A percentile compares a stretch with the other conserved stretches of the same genome.
phyloP scores from a whole-genome alignment of 2,888 invertebrate species.

The Cecidostiba fungosa region DNA sequence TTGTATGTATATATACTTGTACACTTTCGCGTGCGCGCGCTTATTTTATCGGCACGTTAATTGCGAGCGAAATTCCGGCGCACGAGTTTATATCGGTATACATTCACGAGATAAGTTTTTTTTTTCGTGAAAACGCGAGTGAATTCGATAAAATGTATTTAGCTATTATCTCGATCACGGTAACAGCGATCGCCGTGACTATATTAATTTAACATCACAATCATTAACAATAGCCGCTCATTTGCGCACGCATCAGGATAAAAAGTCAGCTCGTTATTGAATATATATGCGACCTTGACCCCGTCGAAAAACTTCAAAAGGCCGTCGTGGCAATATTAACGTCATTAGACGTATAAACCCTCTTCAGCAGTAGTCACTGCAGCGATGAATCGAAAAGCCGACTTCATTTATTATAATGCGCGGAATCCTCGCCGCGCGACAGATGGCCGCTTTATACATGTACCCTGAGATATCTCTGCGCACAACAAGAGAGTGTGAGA shows the following conservation, averaged over 20 bases:
- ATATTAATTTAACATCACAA: background rate
- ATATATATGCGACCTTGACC: background rate
- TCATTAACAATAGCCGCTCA: background rate
- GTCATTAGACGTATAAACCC: slow-evolving; percentile 6
- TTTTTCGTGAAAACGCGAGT: background rate
- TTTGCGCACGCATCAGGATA: background rate
- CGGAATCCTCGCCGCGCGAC: slow-evolving; percentile 12
- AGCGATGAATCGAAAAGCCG: background rate
- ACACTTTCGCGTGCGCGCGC: background rate
- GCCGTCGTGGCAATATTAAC: slow-evolving; percentile 32
- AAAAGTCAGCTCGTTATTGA: background rate
- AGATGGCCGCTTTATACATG: slow-evolving; percentile 2
- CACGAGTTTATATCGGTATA: too few relatives aligned
- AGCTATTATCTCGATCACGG: too few relatives aligned
- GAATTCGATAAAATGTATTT: too few relatives aligned
- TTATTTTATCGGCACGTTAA: background rate
- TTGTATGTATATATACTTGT: background rate
- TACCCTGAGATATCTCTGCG: background rate
- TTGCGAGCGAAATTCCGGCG: background rate
- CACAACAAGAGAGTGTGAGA: too few relatives aligned
- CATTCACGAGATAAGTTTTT: too few relatives aligned
- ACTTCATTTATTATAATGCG: too few relatives aligned
- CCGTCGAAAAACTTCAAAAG: background rate
- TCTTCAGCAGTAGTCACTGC: background rate
- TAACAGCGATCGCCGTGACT: too few relatives aligned